Base-by-base conservation (phyloP, 2,888 invertebrate genomes). In the Diarsia mendica region DNA sequence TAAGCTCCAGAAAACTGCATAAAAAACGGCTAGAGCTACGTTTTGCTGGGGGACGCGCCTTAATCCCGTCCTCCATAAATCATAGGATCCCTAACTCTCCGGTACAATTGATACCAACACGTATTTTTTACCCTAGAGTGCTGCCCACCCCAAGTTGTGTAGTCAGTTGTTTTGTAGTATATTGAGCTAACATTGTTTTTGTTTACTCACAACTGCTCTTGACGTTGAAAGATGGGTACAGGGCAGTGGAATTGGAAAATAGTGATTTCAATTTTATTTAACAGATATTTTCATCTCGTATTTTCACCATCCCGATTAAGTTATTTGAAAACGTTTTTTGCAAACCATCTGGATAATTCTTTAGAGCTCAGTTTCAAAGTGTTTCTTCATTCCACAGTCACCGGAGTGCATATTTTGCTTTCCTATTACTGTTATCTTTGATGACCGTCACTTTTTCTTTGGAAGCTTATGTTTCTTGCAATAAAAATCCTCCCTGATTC, bases 31-130 rank as follows among this genome's bases (percentile, higher is more conserved):
- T n/a, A n/a, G n/a, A n/a, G n/a, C n/a, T n/a, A n/a, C n/a, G n/a
- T n/a, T n/a, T n/a, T n/a, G n/a, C n/a, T n/a, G n/a, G n/a, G n/a
- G n/a, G n/a, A n/a, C n/a, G n/a, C n/a, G n/a, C n/a, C n/a, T n/a
- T n/a, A 95, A 95, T 94, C 92, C 91, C 66, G 74, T 69, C 39
- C 39, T 76, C 82, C 86, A 94, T 95, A 94, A 95, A 95, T 95
- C 95, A 95, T 91, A 83, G 87, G 79, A 80, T 86, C 85, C 91
- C 90, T 90, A 60, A 75, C 61, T 55, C 82, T 44, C 46, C 5
- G 76, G 80, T 89, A 89, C 93, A 91, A 93, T 92, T 93, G 95
- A 93, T 93, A 91, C 89, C 75, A 92, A 90, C 90, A 69, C 71
- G 78, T 75, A 82, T 88, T 90, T 91, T 90, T 90, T 88, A 70